Conservation (phyloP, 2,113 vertebrate species). For the Pteruthius melanotis region DNA sequence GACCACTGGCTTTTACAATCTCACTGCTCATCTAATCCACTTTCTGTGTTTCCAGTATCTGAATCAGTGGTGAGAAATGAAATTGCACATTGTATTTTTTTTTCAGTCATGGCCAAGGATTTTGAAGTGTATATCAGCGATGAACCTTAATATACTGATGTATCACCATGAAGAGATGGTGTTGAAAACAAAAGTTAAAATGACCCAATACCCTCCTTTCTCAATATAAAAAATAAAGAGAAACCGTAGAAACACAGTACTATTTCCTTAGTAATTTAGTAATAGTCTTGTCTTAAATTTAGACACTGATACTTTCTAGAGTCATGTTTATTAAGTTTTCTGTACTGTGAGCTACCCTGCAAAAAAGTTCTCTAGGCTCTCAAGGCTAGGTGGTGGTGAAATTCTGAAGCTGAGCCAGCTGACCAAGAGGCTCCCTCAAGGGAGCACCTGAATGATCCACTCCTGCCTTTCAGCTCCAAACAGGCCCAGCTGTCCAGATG, state of each 20-base stretch:
- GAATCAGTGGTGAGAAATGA: neutral
- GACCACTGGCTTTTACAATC: neutral
- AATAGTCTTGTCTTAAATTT: neutral
- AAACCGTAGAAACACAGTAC: neutral
- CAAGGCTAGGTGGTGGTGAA: neutral
- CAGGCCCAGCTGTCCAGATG: neutral
- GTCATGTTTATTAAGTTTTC: neutral
- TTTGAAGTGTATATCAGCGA: neutral
- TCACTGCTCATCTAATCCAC: neutral
- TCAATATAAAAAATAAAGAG: neutral
- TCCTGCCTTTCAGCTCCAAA: neutral
- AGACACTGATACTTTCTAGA: neutral
- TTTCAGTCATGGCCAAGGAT: neutral
- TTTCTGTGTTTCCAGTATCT: neutral
- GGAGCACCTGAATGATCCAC: accelerated
- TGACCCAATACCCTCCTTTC: neutral
- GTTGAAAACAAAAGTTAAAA: neutral
- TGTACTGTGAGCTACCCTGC: neutral
- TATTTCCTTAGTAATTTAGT: neutral
- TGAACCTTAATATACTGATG: neutral
- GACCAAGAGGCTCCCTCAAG: accelerated
- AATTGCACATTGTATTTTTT: neutral
- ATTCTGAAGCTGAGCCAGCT: neutral
- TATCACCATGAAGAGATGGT: neutral
- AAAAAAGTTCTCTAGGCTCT: neutral